Conservation (phyloP, 92 coral and sea anemone species). For the Phenganax stokvisi region DNA sequence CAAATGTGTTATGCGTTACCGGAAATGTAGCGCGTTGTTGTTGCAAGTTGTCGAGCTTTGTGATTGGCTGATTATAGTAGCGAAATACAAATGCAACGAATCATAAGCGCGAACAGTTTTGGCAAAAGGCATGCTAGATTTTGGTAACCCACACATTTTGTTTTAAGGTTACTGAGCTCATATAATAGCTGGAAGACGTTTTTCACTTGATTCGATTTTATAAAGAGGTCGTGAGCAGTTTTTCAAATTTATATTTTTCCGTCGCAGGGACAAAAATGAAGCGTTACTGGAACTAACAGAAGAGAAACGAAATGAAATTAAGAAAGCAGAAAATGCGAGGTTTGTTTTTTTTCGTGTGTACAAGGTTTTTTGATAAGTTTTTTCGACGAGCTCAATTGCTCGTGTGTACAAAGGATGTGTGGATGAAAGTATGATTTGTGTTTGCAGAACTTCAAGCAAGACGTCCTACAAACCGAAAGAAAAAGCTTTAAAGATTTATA, state of each 20-base stretch:
- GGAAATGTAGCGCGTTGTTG: too few relatives aligned
- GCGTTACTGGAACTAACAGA: conserved; percentile 70
- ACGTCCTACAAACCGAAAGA: conserved; percentile 48
- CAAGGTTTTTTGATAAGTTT: not conserved
- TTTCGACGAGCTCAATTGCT: not conserved
- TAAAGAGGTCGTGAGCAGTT: not conserved
- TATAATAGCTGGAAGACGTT: too few relatives aligned
- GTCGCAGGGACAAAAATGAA: conserved; percentile 75
- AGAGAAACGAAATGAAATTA: conserved; percentile 79
- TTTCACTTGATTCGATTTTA: too few relatives aligned
- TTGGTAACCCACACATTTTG: too few relatives aligned
- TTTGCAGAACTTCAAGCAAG: conserved; percentile 17
- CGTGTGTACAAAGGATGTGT: not conserved
- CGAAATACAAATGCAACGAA: too few relatives aligned
- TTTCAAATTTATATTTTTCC: not conserved
- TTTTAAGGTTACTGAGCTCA: too few relatives aligned
- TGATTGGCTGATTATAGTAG: too few relatives aligned
- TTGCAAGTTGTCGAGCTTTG: too few relatives aligned
- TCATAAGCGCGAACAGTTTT: too few relatives aligned
- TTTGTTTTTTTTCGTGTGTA: conserved; percentile 30
- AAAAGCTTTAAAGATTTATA: conserved; percentile 77
- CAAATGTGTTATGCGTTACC: too few relatives aligned
- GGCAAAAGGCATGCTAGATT: too few relatives aligned
- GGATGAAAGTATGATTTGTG: not conserved
- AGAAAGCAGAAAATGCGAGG: conserved; percentile 82